Base-by-base conservation (phyloP, 2,797 vertebrate genomes). In the Falco naumanni region DNA sequence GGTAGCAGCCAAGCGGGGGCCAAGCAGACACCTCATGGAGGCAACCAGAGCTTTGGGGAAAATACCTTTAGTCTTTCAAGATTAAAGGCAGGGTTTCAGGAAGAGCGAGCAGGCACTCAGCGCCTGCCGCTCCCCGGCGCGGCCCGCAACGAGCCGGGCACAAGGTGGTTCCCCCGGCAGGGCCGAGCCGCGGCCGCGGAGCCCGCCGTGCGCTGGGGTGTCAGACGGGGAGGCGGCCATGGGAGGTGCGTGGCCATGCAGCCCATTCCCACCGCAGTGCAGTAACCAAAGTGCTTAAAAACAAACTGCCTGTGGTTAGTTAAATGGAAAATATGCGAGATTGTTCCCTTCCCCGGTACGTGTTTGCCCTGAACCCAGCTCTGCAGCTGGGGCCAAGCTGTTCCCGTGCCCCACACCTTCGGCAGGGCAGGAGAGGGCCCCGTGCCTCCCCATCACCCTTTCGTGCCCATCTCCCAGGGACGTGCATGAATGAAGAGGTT, bases 251-350 rank as follows among this genome's bases (percentile, higher is more conserved):
- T 0, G 29, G 87, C 5, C 3, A n/a, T 0, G 1, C 43, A 56
- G 68, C 60, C 68, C 21, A 43, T 75, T 88, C 80, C 89, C 33
- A 12, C 89, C 15, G 0, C 63, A 13, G 50, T 1, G 0, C 85
- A 41, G 1, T 4, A 59, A 66, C 89, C 8, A 2, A 70, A 50
- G 17, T 4, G 72, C 91, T 78, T 41, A 16, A 91, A 71, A 91
- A 41, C 71, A 68, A 90, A 68, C 88, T 50, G 91, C 48, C 76
- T 92, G 94, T 91, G 93, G 93, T 96, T 89, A 84, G 48, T 34
- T 56, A 31, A 60, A 81, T 88, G 91, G 95, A 93, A 95, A 94
- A 91, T 25, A 60, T 0, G 1, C 33, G 20, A 75, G 65, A 61
- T 25, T 0, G 2, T 63, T 89, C 89, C 84, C 41, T 84, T 85